These are phyloP conservation scores for Galerucella pusilla DNA, from an alignment of 2,888 invertebrate genomes.

Conservation along the genomic window DNA sequence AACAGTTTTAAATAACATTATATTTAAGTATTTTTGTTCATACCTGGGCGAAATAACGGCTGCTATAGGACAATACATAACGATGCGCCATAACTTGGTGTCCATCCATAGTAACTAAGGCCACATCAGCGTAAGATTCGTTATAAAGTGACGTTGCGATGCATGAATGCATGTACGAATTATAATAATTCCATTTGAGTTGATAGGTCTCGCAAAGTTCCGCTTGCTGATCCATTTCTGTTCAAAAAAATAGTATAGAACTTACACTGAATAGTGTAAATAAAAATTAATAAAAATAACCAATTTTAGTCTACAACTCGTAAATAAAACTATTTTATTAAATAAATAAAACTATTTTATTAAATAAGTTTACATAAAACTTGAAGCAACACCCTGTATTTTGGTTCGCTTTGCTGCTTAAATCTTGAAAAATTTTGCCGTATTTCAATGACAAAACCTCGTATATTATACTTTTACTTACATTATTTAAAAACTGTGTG, in stretches of 20 bases:
- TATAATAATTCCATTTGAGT: slow-evolving; percentile 89
- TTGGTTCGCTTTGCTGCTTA: too few relatives aligned
- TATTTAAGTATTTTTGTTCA: slow-evolving; percentile 38
- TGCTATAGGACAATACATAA: slow-evolving; percentile 86
- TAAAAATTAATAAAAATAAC: neutral
- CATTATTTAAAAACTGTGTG: too few relatives aligned
- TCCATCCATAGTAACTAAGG: slow-evolving; percentile 82
- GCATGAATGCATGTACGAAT: slow-evolving; percentile 83
- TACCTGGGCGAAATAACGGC: slow-evolving; percentile 72
- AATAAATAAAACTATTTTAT: too few relatives aligned
- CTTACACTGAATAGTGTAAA: neutral
- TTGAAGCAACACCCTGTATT: too few relatives aligned
- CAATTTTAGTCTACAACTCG: too few relatives aligned
- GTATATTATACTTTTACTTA: too few relatives aligned
- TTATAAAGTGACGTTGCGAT: slow-evolving; percentile 79
- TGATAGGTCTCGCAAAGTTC: slow-evolving; percentile 79
- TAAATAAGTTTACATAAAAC: too few relatives aligned
- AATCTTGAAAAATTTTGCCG: too few relatives aligned
- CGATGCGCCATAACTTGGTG: slow-evolving; percentile 87
- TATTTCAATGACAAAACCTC: too few relatives aligned
- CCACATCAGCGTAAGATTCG: slow-evolving; percentile 85
- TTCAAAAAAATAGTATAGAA: neutral
- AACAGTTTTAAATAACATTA: neutral
- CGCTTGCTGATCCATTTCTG: slow-evolving; percentile 65
- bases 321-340: too few relatives aligned